Percentiles rank a stretch among this genome's conserved stretches.
phyloP scores from a whole-genome alignment of 2,888 invertebrate genomes.

The Ornithoptera priamus region DNA sequence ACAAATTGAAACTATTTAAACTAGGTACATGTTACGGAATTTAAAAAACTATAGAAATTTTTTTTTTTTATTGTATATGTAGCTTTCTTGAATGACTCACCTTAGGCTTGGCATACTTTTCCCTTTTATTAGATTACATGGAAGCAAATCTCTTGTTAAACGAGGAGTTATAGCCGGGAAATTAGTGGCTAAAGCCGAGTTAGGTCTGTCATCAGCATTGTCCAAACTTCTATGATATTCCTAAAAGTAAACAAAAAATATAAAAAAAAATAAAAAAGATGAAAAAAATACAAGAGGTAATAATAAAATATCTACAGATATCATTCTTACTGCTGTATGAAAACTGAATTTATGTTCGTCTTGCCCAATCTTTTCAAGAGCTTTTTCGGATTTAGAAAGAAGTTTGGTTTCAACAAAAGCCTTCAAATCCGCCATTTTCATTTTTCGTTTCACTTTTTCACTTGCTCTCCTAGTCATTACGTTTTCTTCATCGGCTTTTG shows the following conservation, averaged over 20 bases:
- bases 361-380: conserved; percentile 92
- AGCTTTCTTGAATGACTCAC: conserved; percentile 72
- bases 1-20: conserved; percentile 20
- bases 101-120: conserved; percentile 98
- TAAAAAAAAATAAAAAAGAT: conserved; percentile 20
- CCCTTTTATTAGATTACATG: conserved; percentile 90
- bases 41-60: conserved; percentile 16
- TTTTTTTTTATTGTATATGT: conserved; percentile 28
- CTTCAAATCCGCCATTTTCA: conserved; percentile 95
- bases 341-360: conserved; percentile 83
- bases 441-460: conserved; percentile 90
- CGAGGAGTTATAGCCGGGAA: conserved; percentile 81
- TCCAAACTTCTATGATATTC: conserved; percentile 91
- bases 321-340: conserved; percentile 80
- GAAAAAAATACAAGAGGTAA: conserved; percentile 32
- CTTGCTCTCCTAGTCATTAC: conserved; percentile 83
- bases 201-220: conserved; percentile 87
- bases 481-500: conserved; percentile 65
- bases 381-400: conserved; percentile 94
- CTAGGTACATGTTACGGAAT: conserved; percentile 27
- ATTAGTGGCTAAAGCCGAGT: conserved; percentile 84
- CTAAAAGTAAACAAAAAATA: conserved; percentile 62
- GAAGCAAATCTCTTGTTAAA: conserved; percentile 72
- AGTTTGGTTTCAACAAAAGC: conserved; percentile 95
- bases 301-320: conserved; percentile 78